Conservation (phyloP, 1,140 invertebrate genomes). For the Psilanteris sp. region DNA sequence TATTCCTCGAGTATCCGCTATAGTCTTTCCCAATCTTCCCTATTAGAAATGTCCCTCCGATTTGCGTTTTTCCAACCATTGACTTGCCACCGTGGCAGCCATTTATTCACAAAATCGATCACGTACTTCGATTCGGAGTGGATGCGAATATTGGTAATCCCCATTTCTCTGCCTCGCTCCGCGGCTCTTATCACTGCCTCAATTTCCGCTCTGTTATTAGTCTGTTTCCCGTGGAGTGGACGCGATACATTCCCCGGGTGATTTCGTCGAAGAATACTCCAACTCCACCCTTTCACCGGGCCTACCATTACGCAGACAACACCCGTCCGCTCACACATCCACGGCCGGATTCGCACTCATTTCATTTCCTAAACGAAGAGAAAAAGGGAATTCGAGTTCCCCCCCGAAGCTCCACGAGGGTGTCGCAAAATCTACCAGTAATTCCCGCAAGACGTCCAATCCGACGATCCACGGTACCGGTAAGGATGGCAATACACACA, state of each 20-base stretch:
- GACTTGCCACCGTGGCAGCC: neutral
- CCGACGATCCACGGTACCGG: conserved; percentile 2
- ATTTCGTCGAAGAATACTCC: neutral
- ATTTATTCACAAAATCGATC: neutral
- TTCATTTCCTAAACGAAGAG: no score
- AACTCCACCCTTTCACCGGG: neutral
- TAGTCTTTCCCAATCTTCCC: neutral
- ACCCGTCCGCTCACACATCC: neutral
- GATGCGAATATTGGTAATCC: neutral
- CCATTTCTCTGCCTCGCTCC: neutral
- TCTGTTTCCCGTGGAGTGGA: neutral
- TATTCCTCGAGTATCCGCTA: neutral
- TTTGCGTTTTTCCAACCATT: conserved; percentile 2
- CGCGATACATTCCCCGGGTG: neutral
- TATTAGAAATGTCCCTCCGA: neutral
- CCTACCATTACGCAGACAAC: neutral
- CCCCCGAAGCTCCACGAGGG: no score
- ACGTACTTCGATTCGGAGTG: neutral
- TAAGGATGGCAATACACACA: neutral
- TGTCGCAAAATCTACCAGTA: no score
- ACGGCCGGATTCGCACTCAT: neutral
- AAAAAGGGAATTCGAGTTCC: no score
- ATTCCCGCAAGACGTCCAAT: no score
- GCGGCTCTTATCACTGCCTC: neutral
- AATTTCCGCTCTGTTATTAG: conserved; percentile 1